Evolutionary conservation across 64 coral and sea anemone genomes (phyloP).

Genomic region (Stichodactyla mertensii): DNA sequence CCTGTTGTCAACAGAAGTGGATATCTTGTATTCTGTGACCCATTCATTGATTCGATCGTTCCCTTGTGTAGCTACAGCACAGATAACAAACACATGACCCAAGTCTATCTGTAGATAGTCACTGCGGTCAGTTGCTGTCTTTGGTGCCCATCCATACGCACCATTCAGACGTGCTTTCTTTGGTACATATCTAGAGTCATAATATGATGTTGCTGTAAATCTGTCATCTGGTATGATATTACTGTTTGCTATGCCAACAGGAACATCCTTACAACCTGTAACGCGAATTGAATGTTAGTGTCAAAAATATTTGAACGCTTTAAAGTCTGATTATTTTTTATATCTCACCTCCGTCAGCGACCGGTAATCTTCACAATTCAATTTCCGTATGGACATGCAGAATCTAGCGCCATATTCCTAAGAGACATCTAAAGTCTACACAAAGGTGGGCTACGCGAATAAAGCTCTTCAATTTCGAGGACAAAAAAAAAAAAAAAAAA

Average conservation of each 20-base stretch:
- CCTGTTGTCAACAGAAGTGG: not conserved
- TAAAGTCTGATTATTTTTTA: too few relatives aligned
- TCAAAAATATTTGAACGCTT: too few relatives aligned
- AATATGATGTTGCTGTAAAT: conserved; percentile 6
- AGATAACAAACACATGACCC: not conserved
- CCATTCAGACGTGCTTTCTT: not conserved
- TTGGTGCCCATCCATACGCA: not conserved
- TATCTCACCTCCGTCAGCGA: too few relatives aligned
- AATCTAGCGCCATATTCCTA: too few relatives aligned
- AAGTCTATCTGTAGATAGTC: conserved; percentile 2
- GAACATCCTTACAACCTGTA: too few relatives aligned
- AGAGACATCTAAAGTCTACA: too few relatives aligned
- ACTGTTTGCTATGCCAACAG: not conserved
- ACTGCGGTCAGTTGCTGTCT: not conserved
- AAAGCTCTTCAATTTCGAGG: too few relatives aligned
- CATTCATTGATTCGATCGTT: not conserved
- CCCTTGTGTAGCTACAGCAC: conserved; percentile 6
- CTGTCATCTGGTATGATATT: conserved; percentile 7
- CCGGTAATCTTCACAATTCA: too few relatives aligned
- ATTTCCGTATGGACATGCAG: too few relatives aligned
- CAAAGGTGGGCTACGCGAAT: too few relatives aligned
- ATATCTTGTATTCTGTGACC: not conserved
- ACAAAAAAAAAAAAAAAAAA: too few relatives aligned
- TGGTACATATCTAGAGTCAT: not conserved
- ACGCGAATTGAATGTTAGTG: too few relatives aligned